These are phyloP conservation scores for Euzetes globulus DNA, from an alignment of 2,888 invertebrate genomes.

Conservation along the genomic window DNA sequence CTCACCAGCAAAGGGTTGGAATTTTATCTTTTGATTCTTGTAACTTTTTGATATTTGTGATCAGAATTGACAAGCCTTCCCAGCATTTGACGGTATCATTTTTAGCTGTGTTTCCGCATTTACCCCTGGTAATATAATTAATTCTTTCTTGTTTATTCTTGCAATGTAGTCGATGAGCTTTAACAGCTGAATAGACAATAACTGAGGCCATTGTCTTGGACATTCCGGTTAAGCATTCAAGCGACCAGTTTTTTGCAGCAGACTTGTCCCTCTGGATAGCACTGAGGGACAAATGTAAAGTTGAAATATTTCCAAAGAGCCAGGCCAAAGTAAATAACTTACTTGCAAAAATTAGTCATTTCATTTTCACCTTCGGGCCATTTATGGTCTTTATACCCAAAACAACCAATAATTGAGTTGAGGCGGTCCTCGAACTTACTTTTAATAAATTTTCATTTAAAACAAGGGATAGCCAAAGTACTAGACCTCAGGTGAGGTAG, in stretches of 20 bases:
- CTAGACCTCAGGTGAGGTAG: too few relatives aligned
- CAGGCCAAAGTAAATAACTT: neutral
- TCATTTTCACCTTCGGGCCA: neutral
- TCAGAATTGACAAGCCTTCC: neutral
- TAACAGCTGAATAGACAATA: neutral
- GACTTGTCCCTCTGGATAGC: neutral
- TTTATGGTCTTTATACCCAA: neutral
- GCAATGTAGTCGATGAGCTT: neutral
- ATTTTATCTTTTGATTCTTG: neutral
- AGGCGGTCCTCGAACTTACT: neutral
- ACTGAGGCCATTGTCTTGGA: neutral
- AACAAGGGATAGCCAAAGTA: too few relatives aligned
- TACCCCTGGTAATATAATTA: neutral
- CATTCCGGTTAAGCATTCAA: neutral
- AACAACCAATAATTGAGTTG: neutral
- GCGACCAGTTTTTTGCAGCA: neutral
- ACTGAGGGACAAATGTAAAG: neutral
- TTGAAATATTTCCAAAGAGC: neutral
- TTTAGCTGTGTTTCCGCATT: neutral
- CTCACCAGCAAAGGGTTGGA: neutral
- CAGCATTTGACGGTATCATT: neutral
- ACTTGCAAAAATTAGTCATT: neutral
- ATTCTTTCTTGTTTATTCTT: neutral
- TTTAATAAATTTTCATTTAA: too few relatives aligned
- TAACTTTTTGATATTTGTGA: neutral